phyloP scores from a whole-genome alignment of 2,888 invertebrate genomes.

The Monochamus alternatus region DNA sequence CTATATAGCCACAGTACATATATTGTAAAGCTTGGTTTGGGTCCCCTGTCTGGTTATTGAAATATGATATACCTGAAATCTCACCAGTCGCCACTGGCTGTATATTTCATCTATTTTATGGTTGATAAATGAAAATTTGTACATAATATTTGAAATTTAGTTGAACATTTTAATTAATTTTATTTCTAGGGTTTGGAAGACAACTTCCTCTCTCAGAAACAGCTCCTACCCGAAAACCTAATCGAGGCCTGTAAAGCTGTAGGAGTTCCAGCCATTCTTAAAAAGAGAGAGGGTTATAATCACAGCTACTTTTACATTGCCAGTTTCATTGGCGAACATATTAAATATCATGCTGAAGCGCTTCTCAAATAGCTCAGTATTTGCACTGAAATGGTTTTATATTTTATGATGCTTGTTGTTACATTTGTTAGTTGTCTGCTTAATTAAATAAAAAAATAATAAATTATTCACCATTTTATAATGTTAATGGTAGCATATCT shows the following conservation, averaged over 20 bases:
- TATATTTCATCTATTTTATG: no score
- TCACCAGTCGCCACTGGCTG: no score
- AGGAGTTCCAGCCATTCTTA: conserved; percentile 80
- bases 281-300: conserved; percentile 90
- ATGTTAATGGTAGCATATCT: no score
- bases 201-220: conserved; percentile 82
- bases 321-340: conserved; percentile 93
- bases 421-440: background rate
- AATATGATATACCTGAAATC: no score
- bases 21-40: no score
- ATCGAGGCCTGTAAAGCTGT: conserved; percentile 81
- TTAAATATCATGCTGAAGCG: conserved; percentile 89
- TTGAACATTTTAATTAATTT: no score
- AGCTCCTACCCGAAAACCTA: conserved; percentile 90
- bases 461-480: no score
- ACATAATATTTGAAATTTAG: no score
- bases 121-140: no score
- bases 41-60: no score
- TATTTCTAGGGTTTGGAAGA: conserved; percentile 84
- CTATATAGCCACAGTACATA: no score
- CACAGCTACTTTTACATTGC: conserved; percentile 96
- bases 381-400: conserved; percentile 1
- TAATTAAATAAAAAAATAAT: no score
- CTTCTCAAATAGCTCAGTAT: conserved; percentile 69
- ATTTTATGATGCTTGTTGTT: background rate